Base-by-base conservation (phyloP, 92 coral and sea anemone genomes). In the Phymanthus crucifer region DNA sequence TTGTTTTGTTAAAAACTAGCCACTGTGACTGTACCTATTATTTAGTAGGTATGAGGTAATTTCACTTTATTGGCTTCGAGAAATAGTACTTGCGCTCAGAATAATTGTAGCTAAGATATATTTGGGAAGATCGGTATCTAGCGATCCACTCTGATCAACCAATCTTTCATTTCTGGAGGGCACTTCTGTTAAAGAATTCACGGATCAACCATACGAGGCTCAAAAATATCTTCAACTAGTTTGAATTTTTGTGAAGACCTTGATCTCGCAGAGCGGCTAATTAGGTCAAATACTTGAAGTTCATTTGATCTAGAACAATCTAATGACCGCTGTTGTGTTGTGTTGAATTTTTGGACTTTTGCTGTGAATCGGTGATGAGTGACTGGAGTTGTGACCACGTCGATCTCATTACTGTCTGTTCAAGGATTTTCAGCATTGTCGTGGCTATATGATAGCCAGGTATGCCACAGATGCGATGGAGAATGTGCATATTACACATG, bases 281-380 rank as follows among this genome's bases (percentile, higher is more conserved):
- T 77, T 64, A 77, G 81, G 81, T 77, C 81, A 77, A 77, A 77
- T 77, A 32, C 81, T 77, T 77, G 26, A 35, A 23, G 72, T 26
- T 31, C 81, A 40, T 77, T 77, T 45, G 32, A 61, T 61, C 81
- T 23, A 64, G 81, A 77, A 77, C 71, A 61, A 77, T 77, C 81
- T 23, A 64, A 29, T 19, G 58, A 24, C 27, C 65, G 81, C 37
- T 38, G 27, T 64, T 77, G 23, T 12, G 56, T 71, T 1, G 40
- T 27, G 73, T n/a, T 77, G 81, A 65, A 43, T 56, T 36, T 64
- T 64, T 19, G 17, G 57, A 65, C 26, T 56, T 38, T 77, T 77
- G 65, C 81, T 64, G 81, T 77, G 72, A 77, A 64, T 5, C 21
- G 40, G 19, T 40, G 81, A 38, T 77, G 81, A 77, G 38, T 77